phyloP scores from a whole-genome alignment of 2,113 vertebrate genomes.

The Theristicus caerulescens region DNA sequence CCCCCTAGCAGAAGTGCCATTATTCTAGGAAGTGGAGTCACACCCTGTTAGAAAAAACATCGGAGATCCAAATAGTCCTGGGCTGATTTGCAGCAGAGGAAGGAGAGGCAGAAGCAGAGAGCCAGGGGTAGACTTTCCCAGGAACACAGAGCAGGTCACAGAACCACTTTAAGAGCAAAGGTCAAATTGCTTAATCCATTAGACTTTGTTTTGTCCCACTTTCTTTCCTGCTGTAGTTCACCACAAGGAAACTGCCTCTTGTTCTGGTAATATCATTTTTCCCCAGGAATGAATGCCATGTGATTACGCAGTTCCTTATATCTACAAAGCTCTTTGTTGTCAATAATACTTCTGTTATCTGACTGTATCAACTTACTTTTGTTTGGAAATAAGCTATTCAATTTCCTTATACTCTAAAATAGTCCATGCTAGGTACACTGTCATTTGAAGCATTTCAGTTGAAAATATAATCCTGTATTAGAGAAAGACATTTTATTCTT shows the following conservation, averaged over 20 bases:
- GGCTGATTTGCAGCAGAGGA: neutral
- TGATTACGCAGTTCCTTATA: neutral
- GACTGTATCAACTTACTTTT: neutral
- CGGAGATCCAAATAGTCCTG: neutral
- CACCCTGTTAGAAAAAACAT: neutral
- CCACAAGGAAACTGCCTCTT: neutral
- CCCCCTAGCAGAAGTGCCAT: neutral
- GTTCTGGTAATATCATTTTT: neutral
- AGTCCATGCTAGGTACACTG: neutral
- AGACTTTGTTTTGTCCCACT: neutral
- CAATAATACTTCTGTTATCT: neutral
- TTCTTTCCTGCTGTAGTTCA: neutral
- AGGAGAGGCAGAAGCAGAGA: neutral
- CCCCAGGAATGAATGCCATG: neutral
- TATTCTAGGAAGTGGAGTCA: no score
- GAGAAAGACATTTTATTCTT: neutral
- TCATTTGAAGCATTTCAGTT: neutral
- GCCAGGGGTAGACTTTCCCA: neutral
- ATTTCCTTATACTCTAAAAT: neutral
- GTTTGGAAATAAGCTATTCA: neutral
- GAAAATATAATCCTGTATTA: neutral
- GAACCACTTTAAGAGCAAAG: neutral
- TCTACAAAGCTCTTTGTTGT: neutral
- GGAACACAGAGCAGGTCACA: neutral
- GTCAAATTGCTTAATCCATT: neutral